Conservation (phyloP, 1,140 invertebrate species). For the Varroa destructor region DNA sequence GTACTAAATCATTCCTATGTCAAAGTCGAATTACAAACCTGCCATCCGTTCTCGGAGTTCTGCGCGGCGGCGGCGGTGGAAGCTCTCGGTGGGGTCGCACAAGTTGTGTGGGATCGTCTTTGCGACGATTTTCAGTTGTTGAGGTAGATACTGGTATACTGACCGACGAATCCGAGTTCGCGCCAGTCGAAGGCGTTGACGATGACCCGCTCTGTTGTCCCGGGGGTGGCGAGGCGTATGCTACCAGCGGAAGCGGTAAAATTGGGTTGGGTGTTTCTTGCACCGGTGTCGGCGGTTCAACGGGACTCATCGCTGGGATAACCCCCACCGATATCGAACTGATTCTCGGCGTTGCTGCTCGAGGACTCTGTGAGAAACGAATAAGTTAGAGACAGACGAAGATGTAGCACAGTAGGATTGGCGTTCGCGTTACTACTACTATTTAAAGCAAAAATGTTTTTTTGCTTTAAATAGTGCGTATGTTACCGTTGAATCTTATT, state of each 20-base stretch:
- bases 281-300: slow-evolving; percentile 10
- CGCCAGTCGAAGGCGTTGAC: background rate
- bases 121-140: background rate
- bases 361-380: too few relatives aligned
- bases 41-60: slow-evolving; percentile 7
- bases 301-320: background rate
- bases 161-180: too few relatives aligned
- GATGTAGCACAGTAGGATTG: too few relatives aligned
- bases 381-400: too few relatives aligned
- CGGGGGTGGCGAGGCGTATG: background rate
- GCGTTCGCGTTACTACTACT: too few relatives aligned
- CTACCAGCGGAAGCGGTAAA: background rate
- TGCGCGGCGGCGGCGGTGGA: slow-evolving; percentile 11
- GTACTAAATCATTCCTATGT: too few relatives aligned
- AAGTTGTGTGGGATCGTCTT: background rate
- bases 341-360: too few relatives aligned
- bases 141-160: too few relatives aligned
- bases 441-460: too few relatives aligned
- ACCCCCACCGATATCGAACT: background rate
- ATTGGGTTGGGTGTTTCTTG: slow-evolving; percentile 23
- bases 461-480: too few relatives aligned
- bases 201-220: background rate
- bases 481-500: too few relatives aligned
- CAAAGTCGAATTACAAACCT: background rate
- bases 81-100: background rate